phyloP scores from a whole-genome alignment of 2,888 invertebrate species.

The Slavum lentiscoides region DNA sequence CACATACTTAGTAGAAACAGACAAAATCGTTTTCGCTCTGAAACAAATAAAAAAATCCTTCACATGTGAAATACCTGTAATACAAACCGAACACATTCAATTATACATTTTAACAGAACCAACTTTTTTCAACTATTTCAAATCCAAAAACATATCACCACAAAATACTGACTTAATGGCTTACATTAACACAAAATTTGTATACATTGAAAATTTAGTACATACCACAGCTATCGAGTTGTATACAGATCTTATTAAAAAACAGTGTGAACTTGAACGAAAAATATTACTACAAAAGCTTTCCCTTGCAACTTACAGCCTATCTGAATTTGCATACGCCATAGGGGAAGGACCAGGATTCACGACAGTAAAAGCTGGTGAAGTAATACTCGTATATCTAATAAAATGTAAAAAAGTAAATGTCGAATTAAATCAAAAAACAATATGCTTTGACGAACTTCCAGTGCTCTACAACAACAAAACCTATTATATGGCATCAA shows the following conservation, averaged over 20 bases:
- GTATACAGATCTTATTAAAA: not conserved
- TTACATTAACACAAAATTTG: conserved; percentile 6
- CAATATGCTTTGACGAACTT: not conserved
- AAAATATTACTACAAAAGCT: not conserved
- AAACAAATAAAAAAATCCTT: not conserved
- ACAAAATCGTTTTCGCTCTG: not conserved
- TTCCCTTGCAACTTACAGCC: not conserved
- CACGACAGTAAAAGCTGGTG: not conserved
- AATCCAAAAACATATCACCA: not conserved
- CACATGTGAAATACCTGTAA: not conserved
- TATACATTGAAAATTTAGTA: not conserved
- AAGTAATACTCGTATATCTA: conserved; percentile 5
- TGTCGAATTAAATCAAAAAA: not conserved
- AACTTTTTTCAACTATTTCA: not conserved
- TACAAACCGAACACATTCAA: not conserved
- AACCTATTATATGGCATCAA: not conserved
- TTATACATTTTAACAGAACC: not conserved
- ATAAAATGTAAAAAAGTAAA: not conserved
- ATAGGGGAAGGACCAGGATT: not conserved
- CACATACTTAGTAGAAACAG: not conserved
- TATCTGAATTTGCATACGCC: not conserved
- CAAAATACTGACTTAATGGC: not conserved
- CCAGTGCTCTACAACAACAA: not conserved
- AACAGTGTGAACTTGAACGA: conserved; percentile 1
- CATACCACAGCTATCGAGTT: not conserved